Conservation (phyloP, 2,113 vertebrate species). For the Ceuthmochares aereus region DNA sequence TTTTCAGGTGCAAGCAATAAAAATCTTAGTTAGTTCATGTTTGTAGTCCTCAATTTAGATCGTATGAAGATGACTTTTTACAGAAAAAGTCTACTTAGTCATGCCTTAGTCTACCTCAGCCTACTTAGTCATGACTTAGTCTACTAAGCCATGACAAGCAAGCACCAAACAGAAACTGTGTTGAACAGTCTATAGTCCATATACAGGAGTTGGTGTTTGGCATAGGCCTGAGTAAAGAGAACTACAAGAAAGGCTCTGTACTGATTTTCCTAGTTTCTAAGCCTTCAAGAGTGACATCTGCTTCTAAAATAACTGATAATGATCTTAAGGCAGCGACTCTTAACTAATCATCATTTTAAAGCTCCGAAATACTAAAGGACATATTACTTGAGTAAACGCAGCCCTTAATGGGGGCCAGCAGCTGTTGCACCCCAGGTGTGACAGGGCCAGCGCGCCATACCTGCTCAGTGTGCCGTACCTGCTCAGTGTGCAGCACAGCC, state of each 20-base stretch:
- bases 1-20: background rate
- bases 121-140: background rate
- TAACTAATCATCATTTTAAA: background rate
- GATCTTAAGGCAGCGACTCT: background rate
- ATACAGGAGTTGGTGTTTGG: background rate
- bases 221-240: background rate
- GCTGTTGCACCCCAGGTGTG: background rate
- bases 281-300: background rate
- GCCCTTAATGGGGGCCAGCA: background rate
- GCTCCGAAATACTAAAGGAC: background rate
- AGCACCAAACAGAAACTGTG: background rate
- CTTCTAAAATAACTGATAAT: background rate
- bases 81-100: too few relatives aligned
- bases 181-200: background rate
- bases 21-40: background rate
- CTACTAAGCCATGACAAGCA: background rate
- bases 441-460: rapidly evolving
- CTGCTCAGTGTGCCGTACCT: background rate
- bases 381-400: background rate
- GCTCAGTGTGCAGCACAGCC: background rate
- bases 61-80: background rate
- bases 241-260: background rate
- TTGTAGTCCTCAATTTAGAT: background rate
- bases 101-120: too few relatives aligned
- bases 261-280: background rate